These are phyloP conservation scores for Heteromurus nitidus DNA, from an alignment of 2,888 invertebrate species.

Conservation along the genomic window DNA sequence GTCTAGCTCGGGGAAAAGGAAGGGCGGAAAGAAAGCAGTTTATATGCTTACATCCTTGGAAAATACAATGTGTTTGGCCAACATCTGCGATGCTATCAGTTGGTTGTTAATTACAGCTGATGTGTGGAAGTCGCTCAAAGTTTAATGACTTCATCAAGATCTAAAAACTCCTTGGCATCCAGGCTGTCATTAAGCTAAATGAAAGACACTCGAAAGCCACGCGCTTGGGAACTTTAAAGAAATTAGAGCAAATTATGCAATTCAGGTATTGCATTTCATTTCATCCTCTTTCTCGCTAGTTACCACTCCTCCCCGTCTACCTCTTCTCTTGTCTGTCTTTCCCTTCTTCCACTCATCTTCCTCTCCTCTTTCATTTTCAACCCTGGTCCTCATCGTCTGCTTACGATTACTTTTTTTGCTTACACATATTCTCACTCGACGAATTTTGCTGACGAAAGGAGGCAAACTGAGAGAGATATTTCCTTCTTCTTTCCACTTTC, in stretches of 20 bases:
- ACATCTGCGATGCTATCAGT: constrained; percentile 74
- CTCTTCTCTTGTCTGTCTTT: constrained; percentile 4
- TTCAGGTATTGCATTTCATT: constrained; percentile 74
- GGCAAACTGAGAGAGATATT: neutral
- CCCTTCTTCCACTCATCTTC: constrained; percentile 25
- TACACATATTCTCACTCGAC: constrained; percentile 17
- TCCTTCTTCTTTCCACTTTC: too few relatives aligned
- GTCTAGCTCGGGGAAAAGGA: constrained; percentile 18
- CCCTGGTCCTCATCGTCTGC: constrained; percentile 6
- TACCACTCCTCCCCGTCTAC: constrained; percentile 18
- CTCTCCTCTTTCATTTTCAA: constrained; percentile 9
- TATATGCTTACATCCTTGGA: neutral
- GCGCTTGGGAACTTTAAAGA: constrained; percentile 73
- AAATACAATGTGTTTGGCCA: constrained; percentile 62
- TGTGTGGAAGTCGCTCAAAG: constrained; percentile 74
- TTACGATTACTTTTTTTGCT: constrained; percentile 15
- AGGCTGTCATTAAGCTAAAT: constrained; percentile 74
- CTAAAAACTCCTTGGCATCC: constrained; percentile 72
- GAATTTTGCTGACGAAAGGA: constrained; percentile 14
- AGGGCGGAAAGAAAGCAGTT: constrained; percentile 15
- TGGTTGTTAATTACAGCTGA: constrained; percentile 74
- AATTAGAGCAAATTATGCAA: constrained; percentile 74
- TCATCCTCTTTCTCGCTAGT: constrained; percentile 56
- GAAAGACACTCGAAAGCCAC: constrained; percentile 73
- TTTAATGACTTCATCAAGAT: constrained; percentile 74